Base-by-base conservation (phyloP, 2,113 vertebrate genomes). In the Gila orcuttii region DNA sequence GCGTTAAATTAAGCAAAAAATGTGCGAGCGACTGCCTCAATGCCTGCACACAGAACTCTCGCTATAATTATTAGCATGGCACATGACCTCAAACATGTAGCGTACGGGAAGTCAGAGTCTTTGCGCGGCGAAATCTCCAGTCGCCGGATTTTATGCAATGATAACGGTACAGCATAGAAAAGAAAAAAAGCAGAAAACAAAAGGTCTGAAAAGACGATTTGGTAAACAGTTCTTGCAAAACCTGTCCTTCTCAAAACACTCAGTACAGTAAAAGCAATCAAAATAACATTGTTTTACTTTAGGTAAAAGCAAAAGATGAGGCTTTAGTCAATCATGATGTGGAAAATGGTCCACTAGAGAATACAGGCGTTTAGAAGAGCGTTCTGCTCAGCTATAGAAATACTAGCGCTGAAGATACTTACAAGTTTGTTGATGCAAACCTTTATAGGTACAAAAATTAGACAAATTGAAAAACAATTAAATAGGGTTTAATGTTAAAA, bases 211-310 rank as follows among this genome's bases (percentile, higher is more conserved):
- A 82, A 69, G 15, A 69, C 31, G 8, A 75, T 77, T 68, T 69
- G 79, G 85, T 86, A 86, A 86, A 86, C 85, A 82, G 33, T 69
- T 52, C 21, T 76, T 62, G 68, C 68, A 73, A 55, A 59, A 59
- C 64, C 12, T 52, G 79, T 45, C 68, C 28, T 19, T 75, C 47
- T 23, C 17, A 66, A 82, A 59, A 75, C 64, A 42, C 13, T 33
- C 60, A 68, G 77, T 28, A 64, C n/a, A 59, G 23, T 42, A 17
- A 79, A 69, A 55, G 33, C 84, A 79, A 45, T 68, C 23, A 78
- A 78, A 33, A 59, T 69, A 68, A 62, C 21, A 8, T 55, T 28
- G 50, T 55, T 76, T 84, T 15, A n/a, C 64, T 85, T 80, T 39
- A 28, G 17, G 31, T 42, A 45, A 25, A 80, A 42, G 31, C 47